These are phyloP conservation scores for Blomia tropicalis DNA, from an alignment of 2,888 invertebrate genomes.

Conservation along the genomic window DNA sequence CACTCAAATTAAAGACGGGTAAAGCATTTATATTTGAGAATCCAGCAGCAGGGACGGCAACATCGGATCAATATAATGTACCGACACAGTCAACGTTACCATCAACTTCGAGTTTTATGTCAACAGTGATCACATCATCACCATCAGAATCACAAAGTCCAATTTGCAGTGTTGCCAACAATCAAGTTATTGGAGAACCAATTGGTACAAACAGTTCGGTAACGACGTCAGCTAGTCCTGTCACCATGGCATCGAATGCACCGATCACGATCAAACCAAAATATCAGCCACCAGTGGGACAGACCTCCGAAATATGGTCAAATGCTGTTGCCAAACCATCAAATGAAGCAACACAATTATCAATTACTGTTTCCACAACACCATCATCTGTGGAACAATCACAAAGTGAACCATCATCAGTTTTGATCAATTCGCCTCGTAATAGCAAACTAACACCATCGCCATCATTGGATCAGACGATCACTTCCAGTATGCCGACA, in stretches of 20 bases:
- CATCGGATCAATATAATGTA: not conserved
- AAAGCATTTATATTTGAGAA: conserved; percentile 24
- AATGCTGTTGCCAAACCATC: not conserved
- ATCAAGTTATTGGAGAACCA: not conserved
- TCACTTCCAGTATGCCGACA: conserved; percentile 7
- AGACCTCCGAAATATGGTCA: conserved; percentile 25
- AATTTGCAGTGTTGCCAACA: too few relatives aligned
- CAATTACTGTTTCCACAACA: not conserved
- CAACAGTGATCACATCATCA: not conserved
- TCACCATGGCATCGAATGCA: not conserved
- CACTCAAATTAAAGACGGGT: conserved; percentile 27
- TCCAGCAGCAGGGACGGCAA: too few relatives aligned
- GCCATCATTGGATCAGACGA: conserved; percentile 22
- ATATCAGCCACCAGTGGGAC: conserved; percentile 22
- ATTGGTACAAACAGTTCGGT: not conserved
- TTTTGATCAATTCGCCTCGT: conserved; percentile 17
- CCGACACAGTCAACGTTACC: not conserved
- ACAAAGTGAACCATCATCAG: not conserved
- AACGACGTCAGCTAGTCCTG: not conserved
- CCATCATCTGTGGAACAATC: not conserved
- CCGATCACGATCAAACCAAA: conserved; percentile 22
- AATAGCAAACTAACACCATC: conserved; percentile 24
- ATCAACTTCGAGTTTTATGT: not conserved
- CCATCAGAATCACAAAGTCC: not conserved
- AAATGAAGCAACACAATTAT: not conserved